phyloP scores from a whole-genome alignment of 2,888 invertebrate species.

The Ormyrus thymus region DNA sequence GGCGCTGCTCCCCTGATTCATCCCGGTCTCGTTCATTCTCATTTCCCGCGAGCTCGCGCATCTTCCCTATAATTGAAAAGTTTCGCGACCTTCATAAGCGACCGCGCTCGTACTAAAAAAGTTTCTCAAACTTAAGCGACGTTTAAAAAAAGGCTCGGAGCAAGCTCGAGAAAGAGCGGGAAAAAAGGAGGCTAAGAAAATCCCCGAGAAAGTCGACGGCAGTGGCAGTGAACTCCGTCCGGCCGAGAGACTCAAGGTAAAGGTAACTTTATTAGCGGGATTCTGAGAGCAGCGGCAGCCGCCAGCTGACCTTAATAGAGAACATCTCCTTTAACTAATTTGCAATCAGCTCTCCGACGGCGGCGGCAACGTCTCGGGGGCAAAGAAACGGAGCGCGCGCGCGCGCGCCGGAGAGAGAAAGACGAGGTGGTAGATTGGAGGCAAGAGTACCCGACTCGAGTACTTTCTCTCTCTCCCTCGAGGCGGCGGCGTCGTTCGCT shows the following conservation, averaged over 20 bases:
- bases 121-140: constrained; percentile 51
- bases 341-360: constrained; percentile 68
- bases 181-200: constrained; percentile 1
- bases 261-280: constrained; percentile 58
- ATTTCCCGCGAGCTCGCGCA: background rate
- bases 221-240: constrained; percentile 55
- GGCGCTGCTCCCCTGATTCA: constrained; percentile 6
- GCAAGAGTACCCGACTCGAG: constrained; percentile 66
- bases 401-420: constrained; percentile 37
- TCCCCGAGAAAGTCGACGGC: constrained; percentile 33
- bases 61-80: constrained; percentile 51
- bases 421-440: constrained; percentile 55
- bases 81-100: constrained; percentile 45
- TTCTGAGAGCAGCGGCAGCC: constrained; percentile 43
- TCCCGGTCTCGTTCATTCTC: background rate
- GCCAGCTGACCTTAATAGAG: constrained; percentile 68
- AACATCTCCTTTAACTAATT: constrained; percentile 73
- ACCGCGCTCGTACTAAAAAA: constrained; percentile 41
- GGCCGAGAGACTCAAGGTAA: constrained; percentile 55
- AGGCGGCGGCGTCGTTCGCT: constrained; percentile 58
- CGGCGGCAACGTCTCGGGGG: constrained; percentile 54
- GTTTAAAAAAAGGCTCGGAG: constrained; percentile 17
- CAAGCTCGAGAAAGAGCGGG: background rate
- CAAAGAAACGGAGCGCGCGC: constrained; percentile 52
- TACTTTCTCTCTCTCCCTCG: constrained; percentile 64